Conservation (phyloP, 2,797 vertebrate species). For the Peromyscus attwateri region DNA sequence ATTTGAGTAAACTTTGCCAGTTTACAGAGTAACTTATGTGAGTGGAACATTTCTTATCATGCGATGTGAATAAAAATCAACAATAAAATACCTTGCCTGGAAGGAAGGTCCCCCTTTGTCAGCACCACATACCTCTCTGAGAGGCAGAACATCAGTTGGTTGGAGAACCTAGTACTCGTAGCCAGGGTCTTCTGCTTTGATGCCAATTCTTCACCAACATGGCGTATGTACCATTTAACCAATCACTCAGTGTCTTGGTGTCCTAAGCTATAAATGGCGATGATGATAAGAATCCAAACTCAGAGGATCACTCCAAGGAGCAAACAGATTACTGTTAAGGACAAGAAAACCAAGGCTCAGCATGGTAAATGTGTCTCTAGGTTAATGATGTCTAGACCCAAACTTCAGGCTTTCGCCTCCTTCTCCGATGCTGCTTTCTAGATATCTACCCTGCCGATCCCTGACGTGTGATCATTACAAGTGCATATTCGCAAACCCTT, state of each 20-base stretch:
- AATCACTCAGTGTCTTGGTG: background rate
- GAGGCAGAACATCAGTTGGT: background rate
- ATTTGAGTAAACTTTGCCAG: conserved; percentile 60
- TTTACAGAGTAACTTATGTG: conserved; percentile 60
- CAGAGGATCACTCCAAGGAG: background rate
- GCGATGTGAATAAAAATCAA: conserved; percentile 21
- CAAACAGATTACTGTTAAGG: background rate
- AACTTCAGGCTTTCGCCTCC: background rate
- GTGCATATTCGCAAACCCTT: background rate
- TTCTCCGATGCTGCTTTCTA: background rate
- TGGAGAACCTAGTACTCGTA: background rate
- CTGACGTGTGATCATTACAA: background rate
- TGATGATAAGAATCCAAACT: background rate
- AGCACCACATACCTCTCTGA: background rate
- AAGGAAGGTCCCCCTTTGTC: background rate
- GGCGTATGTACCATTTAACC: background rate
- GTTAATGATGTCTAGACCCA: background rate
- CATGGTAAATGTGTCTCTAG: background rate
- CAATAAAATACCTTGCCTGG: background rate
- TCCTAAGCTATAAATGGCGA: conserved; percentile 19
- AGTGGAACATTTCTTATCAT: conserved; percentile 19
- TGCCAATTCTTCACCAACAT: background rate
- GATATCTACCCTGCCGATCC: background rate
- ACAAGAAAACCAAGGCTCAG: conserved; percentile 19
- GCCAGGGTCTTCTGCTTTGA: background rate